Evolutionary conservation across 2,888 invertebrate genomes (phyloP).

Genomic region (Andrena marginata): DNA sequence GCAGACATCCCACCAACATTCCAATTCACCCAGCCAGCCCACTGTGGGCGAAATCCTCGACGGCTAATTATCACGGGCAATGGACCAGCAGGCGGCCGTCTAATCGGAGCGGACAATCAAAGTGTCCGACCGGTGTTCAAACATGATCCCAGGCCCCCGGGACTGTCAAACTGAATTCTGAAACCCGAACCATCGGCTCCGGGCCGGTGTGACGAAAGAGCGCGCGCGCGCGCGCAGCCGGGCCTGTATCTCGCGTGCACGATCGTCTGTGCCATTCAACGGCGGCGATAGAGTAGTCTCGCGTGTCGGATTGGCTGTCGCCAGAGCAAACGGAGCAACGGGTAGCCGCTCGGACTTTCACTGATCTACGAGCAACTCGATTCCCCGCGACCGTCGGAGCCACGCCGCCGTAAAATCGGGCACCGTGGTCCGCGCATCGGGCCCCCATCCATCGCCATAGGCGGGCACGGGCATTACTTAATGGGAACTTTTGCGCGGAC

Average conservation of each 20-base stretch:
- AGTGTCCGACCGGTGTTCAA: slow-evolving; percentile 33
- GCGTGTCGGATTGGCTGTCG: slow-evolving; percentile 66
- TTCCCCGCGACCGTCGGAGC: slow-evolving; percentile 28
- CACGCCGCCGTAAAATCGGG: slow-evolving; percentile 43
- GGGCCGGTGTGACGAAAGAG: slow-evolving; percentile 50
- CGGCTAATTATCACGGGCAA: slow-evolving; percentile 29
- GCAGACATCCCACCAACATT: not conserved
- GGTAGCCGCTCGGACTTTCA: slow-evolving; percentile 73
- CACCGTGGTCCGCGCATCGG: slow-evolving; percentile 52
- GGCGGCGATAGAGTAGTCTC: slow-evolving; percentile 65
- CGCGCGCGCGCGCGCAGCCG: slow-evolving; percentile 7
- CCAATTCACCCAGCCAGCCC: not conserved
- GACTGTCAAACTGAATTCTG: slow-evolving; percentile 49
- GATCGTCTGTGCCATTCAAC: slow-evolving; percentile 56
- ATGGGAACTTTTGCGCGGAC: slow-evolving; percentile 10
- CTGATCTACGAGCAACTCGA: slow-evolving; percentile 77
- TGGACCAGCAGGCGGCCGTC: slow-evolving; percentile 8
- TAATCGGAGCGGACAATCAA: slow-evolving; percentile 46
- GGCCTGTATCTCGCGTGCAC: slow-evolving; percentile 40
- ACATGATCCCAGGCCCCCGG: slow-evolving; percentile 28
- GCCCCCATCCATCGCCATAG: slow-evolving; percentile 69
- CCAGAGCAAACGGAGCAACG: slow-evolving; percentile 47
- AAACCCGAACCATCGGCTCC: slow-evolving; percentile 29
- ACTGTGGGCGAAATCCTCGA: not conserved
- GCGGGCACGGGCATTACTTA: slow-evolving; percentile 30